Conservation (phyloP, 1,140 invertebrate species). For the Macrocentrus cingulum region DNA sequence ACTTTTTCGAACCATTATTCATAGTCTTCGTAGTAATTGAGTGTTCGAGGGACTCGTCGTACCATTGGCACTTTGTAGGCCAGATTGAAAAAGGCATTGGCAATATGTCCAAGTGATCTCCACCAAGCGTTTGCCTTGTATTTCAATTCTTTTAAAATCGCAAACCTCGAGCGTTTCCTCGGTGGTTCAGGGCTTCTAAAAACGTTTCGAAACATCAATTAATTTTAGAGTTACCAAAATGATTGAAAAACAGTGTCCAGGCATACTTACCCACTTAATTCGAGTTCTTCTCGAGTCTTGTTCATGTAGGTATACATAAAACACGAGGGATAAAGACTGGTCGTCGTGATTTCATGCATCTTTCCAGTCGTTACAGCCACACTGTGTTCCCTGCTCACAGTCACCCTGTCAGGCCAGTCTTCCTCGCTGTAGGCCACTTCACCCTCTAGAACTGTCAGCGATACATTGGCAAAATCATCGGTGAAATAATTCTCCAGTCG, state of each 20-base stretch:
- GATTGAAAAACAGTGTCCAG: neutral
- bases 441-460: constrained; percentile 76
- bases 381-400: constrained; percentile 61
- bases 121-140: constrained; percentile 50
- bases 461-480: constrained; percentile 71
- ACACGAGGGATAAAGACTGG: constrained; percentile 72
- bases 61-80: constrained; percentile 56
- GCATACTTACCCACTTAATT: constrained; percentile 36
- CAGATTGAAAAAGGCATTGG: constrained; percentile 56
- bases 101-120: constrained; percentile 51
- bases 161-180: constrained; percentile 29
- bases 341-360: constrained; percentile 77
- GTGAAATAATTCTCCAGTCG: constrained; percentile 78
- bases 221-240: neutral
- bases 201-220: neutral
- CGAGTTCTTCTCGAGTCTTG: constrained; percentile 49
- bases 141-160: constrained; percentile 51
- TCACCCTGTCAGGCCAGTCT: constrained; percentile 44
- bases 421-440: constrained; percentile 63
- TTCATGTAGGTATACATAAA: constrained; percentile 84
- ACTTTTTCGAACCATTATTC: too few species aligned
- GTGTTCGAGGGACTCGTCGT: constrained; percentile 34
- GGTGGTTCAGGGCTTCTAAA: constrained; percentile 28
- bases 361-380: constrained; percentile 62
- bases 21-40: constrained; percentile 18